Conservation (phyloP, 2,888 invertebrate species). For the Drosophila pseudotalamancana region DNA sequence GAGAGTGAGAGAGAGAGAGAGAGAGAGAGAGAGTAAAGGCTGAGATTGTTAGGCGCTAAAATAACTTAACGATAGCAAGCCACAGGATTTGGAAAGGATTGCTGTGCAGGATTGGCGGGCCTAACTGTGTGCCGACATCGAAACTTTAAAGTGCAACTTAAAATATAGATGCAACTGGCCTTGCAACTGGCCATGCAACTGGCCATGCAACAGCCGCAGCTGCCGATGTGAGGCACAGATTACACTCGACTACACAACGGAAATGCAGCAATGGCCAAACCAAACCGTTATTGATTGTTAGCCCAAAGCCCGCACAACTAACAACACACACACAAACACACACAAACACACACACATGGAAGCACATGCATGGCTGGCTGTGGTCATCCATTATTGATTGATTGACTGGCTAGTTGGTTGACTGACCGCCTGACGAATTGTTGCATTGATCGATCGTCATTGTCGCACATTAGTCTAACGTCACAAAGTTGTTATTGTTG, state of each 20-base stretch:
- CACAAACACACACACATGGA: neutral
- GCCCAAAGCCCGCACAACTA: constrained; percentile 36
- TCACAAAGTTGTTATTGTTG: constrained; percentile 20
- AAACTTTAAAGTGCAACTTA: constrained; percentile 32
- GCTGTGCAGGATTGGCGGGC: neutral
- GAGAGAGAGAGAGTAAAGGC: neutral
- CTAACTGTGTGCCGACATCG: constrained; percentile 37
- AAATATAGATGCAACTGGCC: constrained; percentile 12
- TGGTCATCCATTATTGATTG: constrained; percentile 56
- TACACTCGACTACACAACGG: constrained; percentile 17
- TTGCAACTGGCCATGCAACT: neutral
- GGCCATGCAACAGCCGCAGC: neutral
- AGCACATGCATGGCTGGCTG: neutral
- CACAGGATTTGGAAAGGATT: constrained; percentile 22
- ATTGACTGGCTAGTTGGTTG: constrained; percentile 56
- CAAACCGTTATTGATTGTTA: constrained; percentile 53
- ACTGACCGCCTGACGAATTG: constrained; percentile 64
- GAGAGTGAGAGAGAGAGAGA: neutral
- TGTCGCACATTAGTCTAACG: constrained; percentile 42
- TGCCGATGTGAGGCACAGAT: constrained; percentile 9
- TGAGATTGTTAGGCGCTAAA: constrained; percentile 8
- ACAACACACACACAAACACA: constrained; percentile 12
- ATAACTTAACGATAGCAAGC: constrained; percentile 31
- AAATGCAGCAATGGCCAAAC: constrained; percentile 13
- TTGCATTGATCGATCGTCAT: constrained; percentile 56